Evolutionary conservation across 2,797 vertebrate genomes (phyloP), one percentile per base, ranked within the genome.

Genomic region (Diceros bicornis): DNA sequence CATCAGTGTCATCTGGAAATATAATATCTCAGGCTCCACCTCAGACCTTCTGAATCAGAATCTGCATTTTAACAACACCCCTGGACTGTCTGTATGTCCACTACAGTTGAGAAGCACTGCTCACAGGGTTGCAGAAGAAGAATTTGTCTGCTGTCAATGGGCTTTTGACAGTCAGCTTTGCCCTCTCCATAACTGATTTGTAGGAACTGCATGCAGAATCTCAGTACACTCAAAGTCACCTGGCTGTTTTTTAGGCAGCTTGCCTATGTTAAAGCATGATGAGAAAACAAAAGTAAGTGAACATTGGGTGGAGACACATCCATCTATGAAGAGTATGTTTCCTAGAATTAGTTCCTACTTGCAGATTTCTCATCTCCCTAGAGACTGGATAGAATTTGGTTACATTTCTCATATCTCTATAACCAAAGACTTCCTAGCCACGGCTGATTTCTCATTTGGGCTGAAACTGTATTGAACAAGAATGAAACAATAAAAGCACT

Each of bases 291-390:
- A 83, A 9, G 4, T 10, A 52, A 12, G 12, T 50, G 27, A n/a
- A 37, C 27, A 25, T 2, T 1, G 25, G 5, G 34, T 34, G 18
- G 10, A 55, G 27, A 29, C 27, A 34, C 2, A 47, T 37, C 62
- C 32, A 44, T 37, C 12, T 23, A 7, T 6, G 6, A 16, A 75
- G 44, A 64, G 2, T 18, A 4, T 12, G 4, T 34, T 44, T 85
- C 34, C 61, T 68, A 21, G 32, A 92, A 94, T 41, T 89, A 47
- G 72, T 88, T 94, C 68, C 55, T 57, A 17, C 32, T 50, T 79
- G 21, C 74, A 47, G 41, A 4, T 82, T 89, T 97, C 64, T 68
- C 16, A 89, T 97, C 62, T 88, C 44, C n/a, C 25, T 84, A 3
- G 23, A 44, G 68, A 92, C 7, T n/a, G 16, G 72, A 57, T 34